Evolutionary conservation across 1,140 invertebrate genomes (phyloP).

Genomic region (Neuroterus valhalla): DNA sequence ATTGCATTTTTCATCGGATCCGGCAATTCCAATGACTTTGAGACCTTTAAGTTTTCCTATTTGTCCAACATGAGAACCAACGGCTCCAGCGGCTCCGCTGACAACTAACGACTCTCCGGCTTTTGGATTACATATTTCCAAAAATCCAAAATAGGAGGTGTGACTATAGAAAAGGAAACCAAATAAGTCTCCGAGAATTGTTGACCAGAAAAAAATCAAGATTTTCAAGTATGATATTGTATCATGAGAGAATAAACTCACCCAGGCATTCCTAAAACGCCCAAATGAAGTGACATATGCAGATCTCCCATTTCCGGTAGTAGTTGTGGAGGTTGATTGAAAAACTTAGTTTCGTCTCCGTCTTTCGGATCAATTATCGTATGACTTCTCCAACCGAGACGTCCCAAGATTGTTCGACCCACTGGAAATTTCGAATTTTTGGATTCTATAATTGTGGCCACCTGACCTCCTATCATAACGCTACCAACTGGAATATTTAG

Average conservation of each 20-base stretch:
- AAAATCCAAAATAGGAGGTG: slow-evolving; percentile 85
- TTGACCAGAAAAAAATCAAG: background rate
- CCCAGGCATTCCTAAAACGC: slow-evolving; percentile 81
- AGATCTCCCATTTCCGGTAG: slow-evolving; percentile 76
- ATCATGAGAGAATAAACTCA: slow-evolving; percentile 63
- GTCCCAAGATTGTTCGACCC: slow-evolving; percentile 76
- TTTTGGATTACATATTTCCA: slow-evolving; percentile 81
- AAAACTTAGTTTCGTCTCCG: background rate
- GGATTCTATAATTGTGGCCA: slow-evolving; percentile 79
- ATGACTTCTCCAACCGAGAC: slow-evolving; percentile 78
- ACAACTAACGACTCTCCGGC: slow-evolving; percentile 82
- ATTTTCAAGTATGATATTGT: background rate
- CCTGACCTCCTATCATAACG: slow-evolving; percentile 79
- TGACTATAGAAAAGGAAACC: slow-evolving; percentile 69
- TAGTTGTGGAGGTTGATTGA: slow-evolving; percentile 61
- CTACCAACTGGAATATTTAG: slow-evolving; percentile 73
- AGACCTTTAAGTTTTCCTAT: slow-evolving; percentile 83
- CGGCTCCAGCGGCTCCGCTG: slow-evolving; percentile 80
- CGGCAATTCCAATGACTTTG: slow-evolving; percentile 82
- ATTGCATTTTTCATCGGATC: slow-evolving; percentile 81
- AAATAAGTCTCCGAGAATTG: background rate
- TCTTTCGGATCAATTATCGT: slow-evolving; percentile 61
- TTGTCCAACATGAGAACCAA: slow-evolving; percentile 83
- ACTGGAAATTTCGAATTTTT: slow-evolving; percentile 78
- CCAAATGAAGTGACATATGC: slow-evolving; percentile 77